Conservation (phyloP, 2,888 invertebrate genomes). For the Lycocerus yunnanus region DNA sequence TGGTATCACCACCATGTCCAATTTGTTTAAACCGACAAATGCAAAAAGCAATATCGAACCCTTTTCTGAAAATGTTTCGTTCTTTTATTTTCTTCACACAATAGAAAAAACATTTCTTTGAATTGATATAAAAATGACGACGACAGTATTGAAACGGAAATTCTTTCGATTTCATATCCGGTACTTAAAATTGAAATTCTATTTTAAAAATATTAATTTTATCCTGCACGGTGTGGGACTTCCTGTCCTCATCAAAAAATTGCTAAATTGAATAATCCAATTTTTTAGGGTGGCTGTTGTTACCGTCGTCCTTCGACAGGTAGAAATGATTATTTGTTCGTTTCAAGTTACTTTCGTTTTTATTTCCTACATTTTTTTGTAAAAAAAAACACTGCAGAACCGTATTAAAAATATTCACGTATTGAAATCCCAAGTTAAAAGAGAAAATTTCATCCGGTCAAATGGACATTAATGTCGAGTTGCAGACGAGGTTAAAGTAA, state of each 20-base stretch:
- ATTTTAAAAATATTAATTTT: background rate
- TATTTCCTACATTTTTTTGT: constrained; percentile 4
- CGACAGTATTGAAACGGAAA: background rate
- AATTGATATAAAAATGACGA: background rate
- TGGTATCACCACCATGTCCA: constrained; percentile 12
- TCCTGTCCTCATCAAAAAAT: background rate
- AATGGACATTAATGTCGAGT: background rate
- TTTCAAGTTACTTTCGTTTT: constrained; percentile 33
- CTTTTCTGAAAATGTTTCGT: background rate
- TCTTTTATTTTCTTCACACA: background rate
- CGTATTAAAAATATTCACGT: background rate
- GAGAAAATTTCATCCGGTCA: no score
- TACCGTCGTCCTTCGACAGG: constrained; percentile 18
- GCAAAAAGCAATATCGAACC: background rate
- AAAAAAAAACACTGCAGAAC: background rate
- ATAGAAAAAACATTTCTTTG: background rate
- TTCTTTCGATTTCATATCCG: background rate
- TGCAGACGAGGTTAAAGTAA: background rate
- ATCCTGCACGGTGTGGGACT: background rate
- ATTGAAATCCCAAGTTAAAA: no score
- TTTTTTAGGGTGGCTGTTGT: background rate
- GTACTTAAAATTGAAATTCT: background rate
- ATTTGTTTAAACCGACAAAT: constrained; percentile 12
- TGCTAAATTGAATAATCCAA: background rate
- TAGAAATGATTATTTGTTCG: constrained; percentile 28